Conservation (phyloP, 2,797 vertebrate species). For the Sandelia bainsii region DNA sequence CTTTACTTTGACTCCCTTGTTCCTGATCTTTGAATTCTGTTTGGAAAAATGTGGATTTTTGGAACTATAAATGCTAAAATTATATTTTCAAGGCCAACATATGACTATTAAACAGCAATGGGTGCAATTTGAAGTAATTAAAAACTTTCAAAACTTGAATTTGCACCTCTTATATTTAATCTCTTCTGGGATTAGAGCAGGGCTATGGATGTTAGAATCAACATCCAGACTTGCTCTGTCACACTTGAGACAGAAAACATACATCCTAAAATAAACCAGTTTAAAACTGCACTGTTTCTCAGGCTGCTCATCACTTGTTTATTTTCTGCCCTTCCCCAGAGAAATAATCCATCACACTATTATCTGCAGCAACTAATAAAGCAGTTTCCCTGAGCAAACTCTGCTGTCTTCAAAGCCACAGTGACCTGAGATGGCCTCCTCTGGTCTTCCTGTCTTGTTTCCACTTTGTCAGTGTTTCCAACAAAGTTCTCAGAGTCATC, state of each 20-base stretch:
- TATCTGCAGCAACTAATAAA: constrained; percentile 37
- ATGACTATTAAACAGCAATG: not conserved
- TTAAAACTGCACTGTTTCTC: not conserved
- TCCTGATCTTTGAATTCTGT: too few relatives aligned
- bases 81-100: not conserved
- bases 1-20: too few relatives aligned
- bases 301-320: constrained; percentile 4
- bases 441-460: not conserved
- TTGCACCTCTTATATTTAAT: not conserved
- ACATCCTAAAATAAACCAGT: constrained; percentile 20
- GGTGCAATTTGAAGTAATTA: not conserved
- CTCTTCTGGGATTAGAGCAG: not conserved
- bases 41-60: too few relatives aligned
- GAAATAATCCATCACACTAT: constrained; percentile 4
- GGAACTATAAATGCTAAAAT: not conserved
- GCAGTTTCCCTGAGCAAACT: constrained; percentile 16
- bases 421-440: constrained; percentile 4
- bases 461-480: constrained; percentile 7
- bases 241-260: constrained; percentile 24
- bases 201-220: not conserved
- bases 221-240: constrained; percentile 16
- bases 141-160: too few relatives aligned
- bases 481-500: not conserved
- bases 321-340: not conserved
- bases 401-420: constrained; percentile 7